Evolutionary conservation across 2,888 invertebrate genomes (phyloP).

Genomic region (Hydriomena furcata): DNA sequence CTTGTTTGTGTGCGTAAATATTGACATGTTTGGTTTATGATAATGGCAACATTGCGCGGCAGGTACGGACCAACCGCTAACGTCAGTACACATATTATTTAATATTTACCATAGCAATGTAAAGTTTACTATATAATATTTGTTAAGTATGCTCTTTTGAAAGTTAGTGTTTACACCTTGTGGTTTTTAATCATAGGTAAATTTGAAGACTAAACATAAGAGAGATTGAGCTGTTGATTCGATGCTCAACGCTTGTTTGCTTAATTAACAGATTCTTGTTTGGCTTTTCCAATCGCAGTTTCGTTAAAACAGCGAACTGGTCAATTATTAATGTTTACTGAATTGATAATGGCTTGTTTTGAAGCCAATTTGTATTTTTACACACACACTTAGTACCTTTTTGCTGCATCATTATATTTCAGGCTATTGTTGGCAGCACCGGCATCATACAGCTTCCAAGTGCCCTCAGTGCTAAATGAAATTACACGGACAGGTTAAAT

Average conservation of each 20-base stretch:
- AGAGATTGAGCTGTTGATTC: slow-evolving; percentile 50
- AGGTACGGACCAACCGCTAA: slow-evolving; percentile 70
- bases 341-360: slow-evolving; percentile 13
- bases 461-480: slow-evolving; percentile 16
- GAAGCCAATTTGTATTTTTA: neutral
- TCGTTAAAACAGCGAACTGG: slow-evolving; percentile 30
- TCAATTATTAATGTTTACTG: slow-evolving; percentile 25
- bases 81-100: slow-evolving; percentile 80
- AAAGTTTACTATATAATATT: slow-evolving; percentile 82
- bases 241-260: slow-evolving; percentile 40
- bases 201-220: slow-evolving; percentile 69
- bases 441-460: slow-evolving; percentile 1
- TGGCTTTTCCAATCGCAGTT: slow-evolving; percentile 32
- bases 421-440: neutral
- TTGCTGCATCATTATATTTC: neutral
- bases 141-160: slow-evolving; percentile 80
- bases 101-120: slow-evolving; percentile 79
- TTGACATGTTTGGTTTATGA: slow-evolving; percentile 84
- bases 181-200: slow-evolving; percentile 78
- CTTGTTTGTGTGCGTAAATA: slow-evolving; percentile 83
- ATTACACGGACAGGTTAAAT: slow-evolving; percentile 19
- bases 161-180: slow-evolving; percentile 73
- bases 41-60: slow-evolving; percentile 80
- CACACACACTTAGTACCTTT: neutral
- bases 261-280: slow-evolving; percentile 39